Evolutionary conservation across 2,797 vertebrate species (phyloP).

Genomic region (Xerus rutilus): DNA sequence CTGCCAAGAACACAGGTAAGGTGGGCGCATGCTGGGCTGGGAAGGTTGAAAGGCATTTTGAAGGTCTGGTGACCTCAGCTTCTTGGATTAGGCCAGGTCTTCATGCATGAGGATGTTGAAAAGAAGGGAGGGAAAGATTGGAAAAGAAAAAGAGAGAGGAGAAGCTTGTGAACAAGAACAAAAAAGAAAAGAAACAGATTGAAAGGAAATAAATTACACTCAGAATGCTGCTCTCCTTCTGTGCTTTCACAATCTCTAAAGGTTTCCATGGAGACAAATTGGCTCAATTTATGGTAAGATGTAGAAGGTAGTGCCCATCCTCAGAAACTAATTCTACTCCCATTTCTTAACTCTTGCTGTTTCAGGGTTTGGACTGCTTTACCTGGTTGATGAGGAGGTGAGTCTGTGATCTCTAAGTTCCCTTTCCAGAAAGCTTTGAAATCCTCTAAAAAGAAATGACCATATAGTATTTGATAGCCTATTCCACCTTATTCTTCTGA

Average conservation of each 20-base stretch:
- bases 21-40: no score
- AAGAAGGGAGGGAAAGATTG: neutral
- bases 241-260: constrained; percentile 46
- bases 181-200: neutral
- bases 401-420: neutral
- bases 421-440: neutral
- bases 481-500: neutral
- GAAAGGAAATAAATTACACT: neutral
- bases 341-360: neutral
- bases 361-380: neutral
- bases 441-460: constrained; percentile 13
- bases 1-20: neutral
- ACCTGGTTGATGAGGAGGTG: neutral
- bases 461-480: neutral
- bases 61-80: neutral
- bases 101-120: neutral
- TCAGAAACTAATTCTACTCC: constrained; percentile 10
- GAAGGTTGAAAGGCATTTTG: neutral
- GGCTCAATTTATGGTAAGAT: constrained; percentile 8
- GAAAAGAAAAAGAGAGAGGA: neutral
- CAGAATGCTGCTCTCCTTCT: neutral
- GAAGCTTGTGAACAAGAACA: neutral
- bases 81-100: neutral
- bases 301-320: neutral
- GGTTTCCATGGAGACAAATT: constrained; percentile 68